These are phyloP conservation scores for Chromoteleia sp. DNA, from an alignment of 2,888 invertebrate genomes.

Conservation along the genomic window DNA sequence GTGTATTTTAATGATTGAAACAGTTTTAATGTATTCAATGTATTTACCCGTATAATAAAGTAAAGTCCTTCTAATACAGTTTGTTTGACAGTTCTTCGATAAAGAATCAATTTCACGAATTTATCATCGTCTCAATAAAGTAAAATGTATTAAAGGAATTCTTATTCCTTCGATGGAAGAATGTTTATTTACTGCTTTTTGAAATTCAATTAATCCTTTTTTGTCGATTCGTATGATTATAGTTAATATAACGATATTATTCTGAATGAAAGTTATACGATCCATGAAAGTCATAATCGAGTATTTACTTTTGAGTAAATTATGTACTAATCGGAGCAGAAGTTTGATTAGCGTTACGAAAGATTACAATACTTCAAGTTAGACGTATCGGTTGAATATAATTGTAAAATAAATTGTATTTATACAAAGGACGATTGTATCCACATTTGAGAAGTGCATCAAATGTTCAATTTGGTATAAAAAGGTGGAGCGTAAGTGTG, in stretches of 20 bases:
- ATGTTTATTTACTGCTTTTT: no score
- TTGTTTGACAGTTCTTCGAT: neutral
- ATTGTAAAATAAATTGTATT: neutral
- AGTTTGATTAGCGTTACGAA: neutral
- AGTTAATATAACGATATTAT: no score
- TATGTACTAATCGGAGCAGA: neutral
- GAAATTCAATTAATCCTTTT: no score
- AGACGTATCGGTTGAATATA: neutral
- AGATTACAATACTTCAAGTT: neutral
- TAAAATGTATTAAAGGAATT: neutral
- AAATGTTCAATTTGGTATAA: constrained; percentile 21
- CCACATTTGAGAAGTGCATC: constrained; percentile 8
- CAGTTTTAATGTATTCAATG: neutral
- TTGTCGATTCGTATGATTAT: no score
- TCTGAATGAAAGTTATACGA: no score
- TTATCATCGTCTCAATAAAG: neutral
- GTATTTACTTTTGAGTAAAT: no score
- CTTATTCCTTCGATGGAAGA: no score
- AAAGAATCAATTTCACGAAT: neutral
- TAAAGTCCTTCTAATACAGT: neutral
- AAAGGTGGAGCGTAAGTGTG: constrained; percentile 29
- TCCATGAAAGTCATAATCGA: no score
- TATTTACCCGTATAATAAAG: neutral
- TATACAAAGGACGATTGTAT: constrained; percentile 4
- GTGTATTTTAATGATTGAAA: neutral